Conservation (phyloP, 2,797 vertebrate species). For the Tokudaia muenninki region DNA sequence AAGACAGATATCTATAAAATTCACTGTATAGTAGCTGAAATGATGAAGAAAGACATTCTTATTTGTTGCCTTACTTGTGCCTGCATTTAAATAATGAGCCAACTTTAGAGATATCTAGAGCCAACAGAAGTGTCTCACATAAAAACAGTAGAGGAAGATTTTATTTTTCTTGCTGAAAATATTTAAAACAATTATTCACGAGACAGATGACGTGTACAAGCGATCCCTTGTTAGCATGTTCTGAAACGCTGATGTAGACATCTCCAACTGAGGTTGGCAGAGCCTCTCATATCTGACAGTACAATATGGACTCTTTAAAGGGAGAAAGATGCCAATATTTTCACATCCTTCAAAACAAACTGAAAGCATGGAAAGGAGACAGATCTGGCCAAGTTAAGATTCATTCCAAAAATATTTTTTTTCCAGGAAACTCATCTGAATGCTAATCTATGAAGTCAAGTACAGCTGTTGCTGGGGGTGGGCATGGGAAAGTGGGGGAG, state of each 20-base stretch:
- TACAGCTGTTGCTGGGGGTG: not conserved
- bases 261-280: not conserved
- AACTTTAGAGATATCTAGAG: constrained; percentile 37
- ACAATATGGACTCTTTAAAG: not conserved
- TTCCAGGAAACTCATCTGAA: constrained; percentile 53
- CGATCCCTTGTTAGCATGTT: not conserved
- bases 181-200: not conserved
- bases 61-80: constrained; percentile 15
- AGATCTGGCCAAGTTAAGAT: not conserved
- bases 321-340: not conserved
- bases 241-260: not conserved
- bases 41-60: constrained; percentile 46
- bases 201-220: not conserved
- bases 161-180: constrained; percentile 25
- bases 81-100: constrained; percentile 29
- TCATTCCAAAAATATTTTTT: not conserved
- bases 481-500: not conserved
- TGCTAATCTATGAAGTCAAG: constrained; percentile 36
- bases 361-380: not conserved
- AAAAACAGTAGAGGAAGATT: constrained; percentile 20
- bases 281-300: not conserved
- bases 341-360: constrained; percentile 41
- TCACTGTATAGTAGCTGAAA: not conserved
- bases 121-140: not conserved
- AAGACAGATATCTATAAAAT: constrained; percentile 5